Conservation (phyloP, 2,797 vertebrate genomes). For the Chaetophractus vellerosus region DNA sequence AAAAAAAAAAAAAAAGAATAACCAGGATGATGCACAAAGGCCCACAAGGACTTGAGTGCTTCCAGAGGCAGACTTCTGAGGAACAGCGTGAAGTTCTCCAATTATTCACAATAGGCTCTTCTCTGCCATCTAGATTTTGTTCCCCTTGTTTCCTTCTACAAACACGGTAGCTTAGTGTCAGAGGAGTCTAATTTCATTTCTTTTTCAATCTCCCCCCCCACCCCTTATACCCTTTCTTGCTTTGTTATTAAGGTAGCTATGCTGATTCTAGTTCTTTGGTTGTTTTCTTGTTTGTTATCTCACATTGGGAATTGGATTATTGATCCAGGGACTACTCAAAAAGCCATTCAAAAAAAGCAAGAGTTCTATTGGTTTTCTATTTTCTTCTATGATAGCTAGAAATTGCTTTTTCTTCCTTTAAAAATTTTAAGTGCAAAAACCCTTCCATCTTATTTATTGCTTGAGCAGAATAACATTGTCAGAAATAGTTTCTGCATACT, state of each 20-base stretch:
- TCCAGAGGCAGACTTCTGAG: neutral
- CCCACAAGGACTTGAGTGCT: accelerated
- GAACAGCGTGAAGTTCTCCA: neutral
- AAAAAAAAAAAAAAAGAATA: no score
- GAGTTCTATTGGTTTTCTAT: constrained; percentile 30
- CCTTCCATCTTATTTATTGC: neutral
- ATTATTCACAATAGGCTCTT: neutral
- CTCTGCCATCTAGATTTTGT: neutral
- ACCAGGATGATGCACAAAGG: neutral
- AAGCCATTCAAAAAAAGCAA: constrained; percentile 50
- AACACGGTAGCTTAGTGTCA: constrained; percentile 22
- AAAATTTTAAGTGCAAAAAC: constrained; percentile 67
- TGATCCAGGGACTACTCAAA: constrained; percentile 60
- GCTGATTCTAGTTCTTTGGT: neutral
- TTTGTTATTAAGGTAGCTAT: constrained; percentile 43
- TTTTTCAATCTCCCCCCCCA: constrained; percentile 37
- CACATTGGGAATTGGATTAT: constrained; percentile 73
- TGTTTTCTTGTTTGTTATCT: constrained; percentile 64
- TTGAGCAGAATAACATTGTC: neutral
- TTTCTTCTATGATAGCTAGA: constrained; percentile 63
- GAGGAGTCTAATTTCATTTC: constrained; percentile 70
- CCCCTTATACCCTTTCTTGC: constrained; percentile 10
- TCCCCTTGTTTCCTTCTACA: neutral
- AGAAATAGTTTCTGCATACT: neutral
- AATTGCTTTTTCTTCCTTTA: constrained; percentile 53